Conservation (phyloP, 2,113 vertebrate species). For the Leucosticte australis region DNA sequence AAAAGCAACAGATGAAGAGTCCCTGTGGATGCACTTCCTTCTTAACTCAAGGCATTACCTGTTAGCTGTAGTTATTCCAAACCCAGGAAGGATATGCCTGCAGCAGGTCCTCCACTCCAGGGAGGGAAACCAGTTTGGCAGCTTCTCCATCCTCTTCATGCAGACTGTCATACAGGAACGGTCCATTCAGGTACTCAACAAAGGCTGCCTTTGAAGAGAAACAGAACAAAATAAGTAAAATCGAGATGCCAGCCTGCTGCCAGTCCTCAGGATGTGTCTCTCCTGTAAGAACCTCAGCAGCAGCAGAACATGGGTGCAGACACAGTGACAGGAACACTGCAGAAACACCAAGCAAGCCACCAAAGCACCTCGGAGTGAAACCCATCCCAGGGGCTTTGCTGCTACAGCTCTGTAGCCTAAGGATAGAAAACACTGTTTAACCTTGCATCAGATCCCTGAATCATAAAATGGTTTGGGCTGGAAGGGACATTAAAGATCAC, state of each 20-base stretch:
- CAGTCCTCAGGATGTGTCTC: neutral
- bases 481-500: neutral
- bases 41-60: neutral
- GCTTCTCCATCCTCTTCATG: conserved; percentile 79
- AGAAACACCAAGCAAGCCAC: neutral
- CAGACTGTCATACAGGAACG: conserved; percentile 83
- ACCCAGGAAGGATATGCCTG: conserved; percentile 85
- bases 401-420: neutral
- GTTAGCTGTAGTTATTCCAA: conserved; percentile 10
- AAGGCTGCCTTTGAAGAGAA: conserved; percentile 81
- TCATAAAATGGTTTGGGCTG: neutral
- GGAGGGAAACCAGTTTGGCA: conserved; percentile 71
- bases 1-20: conserved; percentile 37
- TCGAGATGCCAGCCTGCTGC: neutral
- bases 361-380: neutral
- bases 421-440: neutral
- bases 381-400: neutral
- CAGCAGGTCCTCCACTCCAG: conserved; percentile 73
- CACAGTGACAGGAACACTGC: neutral
- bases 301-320: neutral
- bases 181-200: conserved; percentile 84
- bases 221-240: neutral
- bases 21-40: conserved; percentile 12
- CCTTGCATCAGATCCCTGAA: neutral
- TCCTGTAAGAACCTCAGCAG: neutral